Conservation (phyloP, 2,888 invertebrate species). For the Galerucella nymphaeae region DNA sequence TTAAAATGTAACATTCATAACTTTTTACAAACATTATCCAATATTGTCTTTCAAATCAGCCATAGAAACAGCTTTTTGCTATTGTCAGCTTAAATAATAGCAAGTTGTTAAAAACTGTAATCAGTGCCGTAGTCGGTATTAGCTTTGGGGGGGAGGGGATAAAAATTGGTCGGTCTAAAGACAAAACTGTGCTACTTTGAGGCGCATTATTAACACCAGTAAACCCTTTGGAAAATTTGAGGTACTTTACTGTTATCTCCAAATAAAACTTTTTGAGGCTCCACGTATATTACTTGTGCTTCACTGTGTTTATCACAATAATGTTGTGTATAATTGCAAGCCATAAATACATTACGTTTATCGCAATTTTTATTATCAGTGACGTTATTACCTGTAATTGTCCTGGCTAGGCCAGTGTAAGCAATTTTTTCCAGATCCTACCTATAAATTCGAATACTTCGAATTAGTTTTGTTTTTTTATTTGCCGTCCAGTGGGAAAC, state of each 20-base stretch:
- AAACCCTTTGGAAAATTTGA: no score
- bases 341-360: slow-evolving; percentile 13
- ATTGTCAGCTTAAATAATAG: background rate
- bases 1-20: background rate
- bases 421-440: background rate
- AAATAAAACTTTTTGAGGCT: no score
- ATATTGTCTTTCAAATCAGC: slow-evolving; percentile 2
- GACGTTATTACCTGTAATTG: slow-evolving; percentile 5
- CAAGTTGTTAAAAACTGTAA: background rate
- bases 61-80: background rate
- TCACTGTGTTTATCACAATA: background rate
- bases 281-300: no score
- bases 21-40: background rate
- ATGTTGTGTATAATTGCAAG: background rate
- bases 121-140: background rate
- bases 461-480: no score
- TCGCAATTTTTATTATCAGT: slow-evolving; percentile 10
- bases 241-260: no score
- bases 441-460: no score
- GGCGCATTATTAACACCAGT: no score
- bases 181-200: no score
- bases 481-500: no score
- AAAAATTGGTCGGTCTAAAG: no score
- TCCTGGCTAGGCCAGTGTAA: background rate
- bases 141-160: no score